Base-by-base conservation (phyloP, 2,888 invertebrate species). In the Drosophila incognita region DNA sequence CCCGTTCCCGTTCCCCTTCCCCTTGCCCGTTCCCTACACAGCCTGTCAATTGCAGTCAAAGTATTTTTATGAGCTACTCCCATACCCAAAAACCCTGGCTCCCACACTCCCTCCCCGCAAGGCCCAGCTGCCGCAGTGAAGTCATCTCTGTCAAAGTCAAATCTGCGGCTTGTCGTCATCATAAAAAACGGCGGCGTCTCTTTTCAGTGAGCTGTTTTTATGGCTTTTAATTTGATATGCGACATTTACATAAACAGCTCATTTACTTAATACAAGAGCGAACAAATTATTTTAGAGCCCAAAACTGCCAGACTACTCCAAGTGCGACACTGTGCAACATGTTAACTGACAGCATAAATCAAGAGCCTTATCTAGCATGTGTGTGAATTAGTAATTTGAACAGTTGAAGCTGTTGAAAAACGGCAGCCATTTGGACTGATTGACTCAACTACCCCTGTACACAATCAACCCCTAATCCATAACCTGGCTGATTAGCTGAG, bases 241-340 rank as follows among this genome's bases (percentile, higher is more conserved):
- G 68, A 8, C 75, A 87, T 87, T 87, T 87, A 78, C 87, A 87
- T 87, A 87, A 87, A 87, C 87, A 87, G 87, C 77, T 82, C 87
- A 82, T 87, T 87, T 86, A 79, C 69, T 69, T 73, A 87, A 87
- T 87, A 75, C 79, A 80, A 75, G 69, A 72, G 67, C 74, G 79
- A 82, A 82, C 84, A 87, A 82, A 87, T 87, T 85, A 76, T 81
- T 75, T 70, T 58, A 59, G 27, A 56, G 65, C 38, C 31, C 46
- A 27, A 4, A 46, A 42, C 56, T 13, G 27, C 4, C 7, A 8
- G 8, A n/a, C 56, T 29, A 13, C n/a, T n/a, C 24, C 27, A 33
- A 24, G 15, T 21, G 29, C 21, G 59, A 54, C 59, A 59, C 76
- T 69, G 69, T 29, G 33, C 75, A 61, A 36, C 69, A 42, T 40